Evolutionary conservation across 2,113 vertebrate genomes (phyloP).

Genomic region (Copsychus sechellarum): DNA sequence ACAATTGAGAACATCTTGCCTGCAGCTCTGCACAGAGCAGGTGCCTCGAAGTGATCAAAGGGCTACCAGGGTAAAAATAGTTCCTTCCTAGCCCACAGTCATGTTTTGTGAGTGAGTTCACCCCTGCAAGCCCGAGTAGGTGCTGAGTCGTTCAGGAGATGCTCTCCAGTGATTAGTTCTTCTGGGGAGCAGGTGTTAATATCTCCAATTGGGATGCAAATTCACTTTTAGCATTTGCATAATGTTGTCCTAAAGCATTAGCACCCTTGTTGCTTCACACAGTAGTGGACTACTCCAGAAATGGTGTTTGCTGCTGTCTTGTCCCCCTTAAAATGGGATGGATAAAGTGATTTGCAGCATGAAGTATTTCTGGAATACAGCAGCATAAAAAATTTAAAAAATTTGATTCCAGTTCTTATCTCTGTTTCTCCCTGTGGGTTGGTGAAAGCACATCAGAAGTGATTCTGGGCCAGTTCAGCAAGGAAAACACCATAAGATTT

Average conservation of each 20-base stretch:
- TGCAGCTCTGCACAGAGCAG: conserved; percentile 2
- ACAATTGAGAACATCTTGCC: conserved; percentile 1
- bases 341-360: neutral
- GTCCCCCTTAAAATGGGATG: neutral
- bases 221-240: neutral
- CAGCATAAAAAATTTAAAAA: neutral
- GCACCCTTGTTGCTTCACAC: neutral
- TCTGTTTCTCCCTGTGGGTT: neutral
- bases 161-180: neutral
- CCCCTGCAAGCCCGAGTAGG: neutral
- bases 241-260: neutral
- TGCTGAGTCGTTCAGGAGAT: neutral
- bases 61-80: neutral
- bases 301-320: neutral
- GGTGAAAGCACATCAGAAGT: neutral
- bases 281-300: neutral
- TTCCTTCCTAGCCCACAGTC: neutral
- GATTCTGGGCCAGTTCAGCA: neutral
- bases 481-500: neutral
- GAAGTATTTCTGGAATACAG: neutral
- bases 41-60: neutral
- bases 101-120: neutral
- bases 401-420: neutral
- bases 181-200: neutral
- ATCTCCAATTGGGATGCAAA: neutral